phyloP scores from a whole-genome alignment of 2,797 vertebrate genomes.

The Cossypha heuglini region DNA sequence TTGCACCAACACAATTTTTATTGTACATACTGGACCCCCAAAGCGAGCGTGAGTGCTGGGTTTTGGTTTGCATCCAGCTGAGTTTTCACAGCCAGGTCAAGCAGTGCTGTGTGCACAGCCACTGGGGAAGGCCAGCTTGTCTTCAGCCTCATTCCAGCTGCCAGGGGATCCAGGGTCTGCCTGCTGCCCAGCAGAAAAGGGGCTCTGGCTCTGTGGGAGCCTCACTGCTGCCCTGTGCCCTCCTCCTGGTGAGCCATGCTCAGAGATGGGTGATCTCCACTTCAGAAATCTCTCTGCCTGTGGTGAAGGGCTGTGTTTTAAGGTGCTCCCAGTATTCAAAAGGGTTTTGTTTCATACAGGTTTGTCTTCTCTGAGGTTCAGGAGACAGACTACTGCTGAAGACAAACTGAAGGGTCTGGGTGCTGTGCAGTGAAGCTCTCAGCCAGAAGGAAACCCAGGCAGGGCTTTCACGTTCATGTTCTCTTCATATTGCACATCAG shows the following conservation, averaged over 20 bases:
- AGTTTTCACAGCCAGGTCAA: neutral
- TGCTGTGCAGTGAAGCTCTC: neutral
- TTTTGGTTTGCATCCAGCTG: neutral
- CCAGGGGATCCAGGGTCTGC: too few species aligned
- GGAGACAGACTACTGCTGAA: neutral
- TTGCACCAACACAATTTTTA: neutral
- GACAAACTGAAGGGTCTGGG: neutral
- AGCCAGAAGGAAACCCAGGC: neutral
- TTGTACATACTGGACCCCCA: neutral
- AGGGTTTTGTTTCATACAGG: neutral
- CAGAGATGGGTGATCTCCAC: accelerated
- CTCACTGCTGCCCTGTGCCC: neutral
- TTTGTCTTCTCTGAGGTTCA: accelerated
- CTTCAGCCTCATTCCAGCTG: neutral
- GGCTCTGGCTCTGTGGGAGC: neutral
- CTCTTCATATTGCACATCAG: neutral
- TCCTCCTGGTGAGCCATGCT: neutral
- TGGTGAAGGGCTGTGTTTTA: neutral
- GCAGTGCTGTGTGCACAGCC: neutral
- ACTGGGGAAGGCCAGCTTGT: neutral
- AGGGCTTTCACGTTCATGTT: neutral
- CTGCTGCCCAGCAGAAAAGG: neutral
- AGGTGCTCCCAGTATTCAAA: neutral
- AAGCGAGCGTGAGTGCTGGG: accelerated
- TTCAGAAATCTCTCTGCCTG: neutral